Percentiles rank a stretch among this genome's conserved stretches.
phyloP scores from a whole-genome alignment of 2,113 vertebrate species.

The Asarcornis scutulata region DNA sequence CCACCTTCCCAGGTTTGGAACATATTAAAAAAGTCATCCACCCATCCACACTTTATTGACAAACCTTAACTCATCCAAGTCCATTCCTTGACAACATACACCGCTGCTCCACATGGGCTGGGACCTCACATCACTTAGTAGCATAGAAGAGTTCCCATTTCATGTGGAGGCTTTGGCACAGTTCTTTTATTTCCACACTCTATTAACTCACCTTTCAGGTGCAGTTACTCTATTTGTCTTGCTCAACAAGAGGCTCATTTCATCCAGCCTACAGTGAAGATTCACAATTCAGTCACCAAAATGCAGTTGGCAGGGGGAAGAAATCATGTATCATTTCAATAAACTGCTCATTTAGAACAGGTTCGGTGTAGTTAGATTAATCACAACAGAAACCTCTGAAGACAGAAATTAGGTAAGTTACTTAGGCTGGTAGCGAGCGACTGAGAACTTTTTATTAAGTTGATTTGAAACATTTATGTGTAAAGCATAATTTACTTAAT shows the following conservation, averaged over 20 bases:
- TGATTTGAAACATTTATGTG: conserved; percentile 23
- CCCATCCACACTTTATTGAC: neutral
- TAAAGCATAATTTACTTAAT: conserved; percentile 10
- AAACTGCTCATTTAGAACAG: neutral
- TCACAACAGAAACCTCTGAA: neutral
- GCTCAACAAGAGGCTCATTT: neutral
- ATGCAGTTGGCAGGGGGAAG: neutral
- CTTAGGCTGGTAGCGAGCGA: neutral
- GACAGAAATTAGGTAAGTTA: neutral
- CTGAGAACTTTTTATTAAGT: conserved; percentile 20
- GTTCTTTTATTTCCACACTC: neutral
- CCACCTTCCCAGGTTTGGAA: neutral
- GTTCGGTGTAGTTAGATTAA: neutral
- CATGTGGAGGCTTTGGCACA: neutral
- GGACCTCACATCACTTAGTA: neutral
- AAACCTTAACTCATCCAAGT: neutral
- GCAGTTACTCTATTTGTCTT: neutral
- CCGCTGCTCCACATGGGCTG: fast-evolving
- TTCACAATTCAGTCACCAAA: neutral
- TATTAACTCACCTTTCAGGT: neutral
- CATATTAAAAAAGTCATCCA: neutral
- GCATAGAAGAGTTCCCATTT: neutral
- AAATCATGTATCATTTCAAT: neutral
- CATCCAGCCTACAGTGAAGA: neutral
- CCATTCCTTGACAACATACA: neutral